These are phyloP conservation scores for Syngnathus acus DNA, from an alignment of 2,797 vertebrate species.

Conservation along the genomic window DNA sequence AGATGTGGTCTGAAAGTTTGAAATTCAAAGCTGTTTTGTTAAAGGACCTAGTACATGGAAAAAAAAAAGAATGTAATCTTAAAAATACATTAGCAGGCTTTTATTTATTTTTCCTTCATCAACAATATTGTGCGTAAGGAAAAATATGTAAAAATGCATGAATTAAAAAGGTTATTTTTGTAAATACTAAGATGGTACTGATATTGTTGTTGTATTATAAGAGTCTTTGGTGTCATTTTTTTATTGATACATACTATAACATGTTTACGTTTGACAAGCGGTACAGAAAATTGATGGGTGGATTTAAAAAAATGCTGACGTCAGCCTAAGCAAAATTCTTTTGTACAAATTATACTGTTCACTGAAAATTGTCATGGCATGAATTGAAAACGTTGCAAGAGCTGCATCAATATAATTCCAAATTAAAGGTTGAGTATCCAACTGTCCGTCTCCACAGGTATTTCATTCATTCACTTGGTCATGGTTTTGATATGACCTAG, in stretches of 20 bases:
- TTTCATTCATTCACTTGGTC: slow-evolving; percentile 49
- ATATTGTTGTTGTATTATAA: background rate
- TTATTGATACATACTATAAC: background rate
- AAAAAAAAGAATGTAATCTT: background rate
- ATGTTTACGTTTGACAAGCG: background rate
- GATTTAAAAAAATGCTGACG: background rate
- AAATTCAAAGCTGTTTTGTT: background rate
- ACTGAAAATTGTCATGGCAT: background rate
- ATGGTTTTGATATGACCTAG: slow-evolving; percentile 65
- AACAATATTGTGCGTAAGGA: background rate
- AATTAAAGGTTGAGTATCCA: background rate
- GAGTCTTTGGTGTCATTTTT: background rate
- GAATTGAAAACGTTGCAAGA: slow-evolving; percentile 5
- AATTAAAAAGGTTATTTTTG: background rate
- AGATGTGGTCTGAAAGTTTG: background rate
- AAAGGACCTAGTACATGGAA: background rate
- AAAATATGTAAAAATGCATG: background rate
- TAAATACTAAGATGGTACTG: background rate
- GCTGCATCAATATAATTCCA: slow-evolving; percentile 17
- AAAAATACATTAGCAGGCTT: background rate
- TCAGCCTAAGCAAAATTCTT: background rate
- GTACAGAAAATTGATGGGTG: no score
- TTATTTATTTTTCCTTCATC: background rate
- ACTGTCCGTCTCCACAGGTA: slow-evolving; percentile 8
- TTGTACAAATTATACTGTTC: background rate